These are phyloP conservation scores for Macroramphosus scolopax DNA, from an alignment of 2,797 vertebrate genomes.

Conservation along the genomic window DNA sequence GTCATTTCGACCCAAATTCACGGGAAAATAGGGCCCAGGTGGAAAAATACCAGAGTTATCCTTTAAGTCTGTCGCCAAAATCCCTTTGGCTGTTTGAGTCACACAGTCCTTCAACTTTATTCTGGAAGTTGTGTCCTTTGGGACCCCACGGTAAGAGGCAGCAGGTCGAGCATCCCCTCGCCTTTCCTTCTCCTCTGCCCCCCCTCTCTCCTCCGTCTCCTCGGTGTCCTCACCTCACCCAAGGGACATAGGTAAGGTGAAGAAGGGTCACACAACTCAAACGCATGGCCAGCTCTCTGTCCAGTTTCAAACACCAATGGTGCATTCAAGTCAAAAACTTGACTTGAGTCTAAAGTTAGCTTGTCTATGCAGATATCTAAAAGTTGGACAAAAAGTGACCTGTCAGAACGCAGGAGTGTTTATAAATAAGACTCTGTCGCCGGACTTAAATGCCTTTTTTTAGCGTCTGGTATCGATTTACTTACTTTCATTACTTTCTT, in stretches of 20 bases:
- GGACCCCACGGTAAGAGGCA: constrained; percentile 54
- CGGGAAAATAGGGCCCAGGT: no score
- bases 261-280: constrained; percentile 53
- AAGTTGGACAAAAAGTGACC: constrained; percentile 28
- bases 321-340: constrained; percentile 38
- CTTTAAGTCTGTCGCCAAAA: no score
- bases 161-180: constrained; percentile 38
- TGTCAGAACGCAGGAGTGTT: no score
- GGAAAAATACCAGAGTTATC: no score
- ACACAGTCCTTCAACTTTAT: constrained; percentile 55
- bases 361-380: constrained; percentile 12
- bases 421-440: no score
- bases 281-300: constrained; percentile 52
- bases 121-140: constrained; percentile 52
- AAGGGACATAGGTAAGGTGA: constrained; percentile 57
- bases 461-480: no score
- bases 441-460: no score
- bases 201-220: constrained; percentile 11
- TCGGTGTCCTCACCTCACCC: constrained; percentile 55
- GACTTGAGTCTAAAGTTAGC: constrained; percentile 9
- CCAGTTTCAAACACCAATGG: constrained; percentile 9
- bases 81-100: constrained; percentile 40
- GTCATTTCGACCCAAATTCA: no score
- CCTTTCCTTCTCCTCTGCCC: constrained; percentile 15
- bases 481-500: no score